Conservation (phyloP, 1,140 invertebrate genomes). For the Gryllus bimaculatus region DNA sequence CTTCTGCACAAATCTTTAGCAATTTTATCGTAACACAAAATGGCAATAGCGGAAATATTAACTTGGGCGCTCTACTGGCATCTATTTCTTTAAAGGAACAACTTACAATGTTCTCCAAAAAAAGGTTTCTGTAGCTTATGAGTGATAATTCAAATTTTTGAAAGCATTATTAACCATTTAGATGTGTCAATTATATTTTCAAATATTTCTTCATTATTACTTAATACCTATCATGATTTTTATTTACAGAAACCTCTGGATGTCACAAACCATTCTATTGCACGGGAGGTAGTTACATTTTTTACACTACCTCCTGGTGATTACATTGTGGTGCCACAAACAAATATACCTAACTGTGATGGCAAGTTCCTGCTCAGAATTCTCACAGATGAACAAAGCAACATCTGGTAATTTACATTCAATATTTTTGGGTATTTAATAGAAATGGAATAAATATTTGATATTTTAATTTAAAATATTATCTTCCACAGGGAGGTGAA, state of each 20-base stretch:
- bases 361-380: slow-evolving; percentile 60
- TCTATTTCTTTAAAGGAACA: too few relatives aligned
- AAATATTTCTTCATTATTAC: too few relatives aligned
- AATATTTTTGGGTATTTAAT: neutral
- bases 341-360: slow-evolving; percentile 54
- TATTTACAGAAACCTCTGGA: slow-evolving; percentile 50
- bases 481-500: slow-evolving; percentile 53
- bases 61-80: too few relatives aligned
- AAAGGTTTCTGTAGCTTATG: too few relatives aligned
- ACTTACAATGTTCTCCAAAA: too few relatives aligned
- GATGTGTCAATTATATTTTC: too few relatives aligned
- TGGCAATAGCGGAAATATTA: too few relatives aligned
- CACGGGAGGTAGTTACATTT: slow-evolving; percentile 62
- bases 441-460: neutral
- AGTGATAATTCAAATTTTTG: too few relatives aligned
- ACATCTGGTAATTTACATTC: slow-evolving; percentile 48
- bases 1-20: too few relatives aligned
- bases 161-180: too few relatives aligned
- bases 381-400: slow-evolving; percentile 60
- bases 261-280: slow-evolving; percentile 54
- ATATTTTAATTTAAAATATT: neutral
- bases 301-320: slow-evolving; percentile 65
- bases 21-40: too few relatives aligned
- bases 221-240: too few relatives aligned
- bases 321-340: slow-evolving; percentile 70